Percentiles rank a stretch among this genome's conserved stretches.
Conservation (phyloP, 2,888 invertebrate genomes). For the Dioctria linearis region DNA sequence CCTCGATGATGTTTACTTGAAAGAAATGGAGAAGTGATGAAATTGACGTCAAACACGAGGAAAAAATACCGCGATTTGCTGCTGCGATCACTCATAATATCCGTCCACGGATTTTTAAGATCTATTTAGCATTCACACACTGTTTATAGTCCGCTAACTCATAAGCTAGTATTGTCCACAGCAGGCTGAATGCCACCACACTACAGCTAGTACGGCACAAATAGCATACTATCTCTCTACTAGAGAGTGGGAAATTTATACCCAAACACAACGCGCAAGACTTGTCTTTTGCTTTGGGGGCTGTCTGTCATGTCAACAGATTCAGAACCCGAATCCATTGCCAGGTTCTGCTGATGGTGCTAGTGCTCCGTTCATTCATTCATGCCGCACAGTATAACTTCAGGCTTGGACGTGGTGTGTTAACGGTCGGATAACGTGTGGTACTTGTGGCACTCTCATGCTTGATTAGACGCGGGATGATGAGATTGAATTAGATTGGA, state of each 20-base stretch:
- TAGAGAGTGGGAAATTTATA: neutral
- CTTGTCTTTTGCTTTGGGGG: neutral
- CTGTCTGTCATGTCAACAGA: no score
- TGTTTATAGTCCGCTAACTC: no score
- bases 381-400: constrained; percentile 18
- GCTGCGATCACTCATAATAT: neutral
- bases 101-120: no score
- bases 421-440: neutral
- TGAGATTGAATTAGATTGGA: constrained; percentile 16
- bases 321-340: constrained; percentile 25
- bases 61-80: neutral
- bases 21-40: neutral
- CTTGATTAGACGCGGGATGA: neutral
- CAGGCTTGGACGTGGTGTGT: neutral
- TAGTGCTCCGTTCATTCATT: constrained; percentile 2
- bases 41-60: neutral
- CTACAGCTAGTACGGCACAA: neutral
- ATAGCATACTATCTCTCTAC: neutral
- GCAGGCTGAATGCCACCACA: neutral
- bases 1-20: neutral
- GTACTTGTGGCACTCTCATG: neutral
- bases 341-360: constrained; percentile 14
- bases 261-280: constrained; percentile 23
- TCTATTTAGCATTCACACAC: no score
- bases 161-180: neutral